Base-by-base conservation (phyloP, 2,797 vertebrate genomes). In the Rousettus madagascariensis region DNA sequence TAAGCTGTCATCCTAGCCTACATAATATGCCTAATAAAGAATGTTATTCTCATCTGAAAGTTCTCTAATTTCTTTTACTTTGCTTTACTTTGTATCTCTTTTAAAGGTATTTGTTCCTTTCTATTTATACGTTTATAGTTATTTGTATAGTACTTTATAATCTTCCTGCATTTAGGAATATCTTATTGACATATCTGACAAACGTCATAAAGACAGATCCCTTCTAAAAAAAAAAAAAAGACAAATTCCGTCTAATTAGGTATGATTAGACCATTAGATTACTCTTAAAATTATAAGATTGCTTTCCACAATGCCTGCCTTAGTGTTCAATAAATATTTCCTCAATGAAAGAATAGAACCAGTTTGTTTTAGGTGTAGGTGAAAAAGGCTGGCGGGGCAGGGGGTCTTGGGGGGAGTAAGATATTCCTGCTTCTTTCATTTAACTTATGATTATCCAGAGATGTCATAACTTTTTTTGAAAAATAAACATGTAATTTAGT, bases 91-190 rank as follows among this genome's bases (percentile, higher is more conserved):
- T 43, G 30, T 66, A 41, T 71, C 55, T 92, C 30, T 59, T 91
- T 87, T 61, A 77, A 88, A 94, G 17, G 11, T 41, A 83, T 71
- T 95, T 86, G 61, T 86, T 91, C 46, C 26, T 86, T 88, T 94
- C 6, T 30, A 38, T 28, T 90, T 94, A 68, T 75, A 63, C 71
- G 41, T 72, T 72, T 95, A 19, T 90, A 55, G 24, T 87, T 93
- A 71, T 49, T 92, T 90, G 41, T 84, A 3, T 91, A 61, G 57
- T 83, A 33, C 38, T 94, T 75, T 63, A 61, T 90, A 78, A 90
- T 16, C 15, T 55, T 78, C 28, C 36, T 49, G 66, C 20, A 55
- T 5, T 87, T 94, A 95, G 30, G 43, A 90, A 69, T 66, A 71
- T 82, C 30, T 82, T 84, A 82, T 9, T 94, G 80, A 91, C 38